phyloP scores from a whole-genome alignment of 2,888 invertebrate species.

The Chironomus tentans region DNA sequence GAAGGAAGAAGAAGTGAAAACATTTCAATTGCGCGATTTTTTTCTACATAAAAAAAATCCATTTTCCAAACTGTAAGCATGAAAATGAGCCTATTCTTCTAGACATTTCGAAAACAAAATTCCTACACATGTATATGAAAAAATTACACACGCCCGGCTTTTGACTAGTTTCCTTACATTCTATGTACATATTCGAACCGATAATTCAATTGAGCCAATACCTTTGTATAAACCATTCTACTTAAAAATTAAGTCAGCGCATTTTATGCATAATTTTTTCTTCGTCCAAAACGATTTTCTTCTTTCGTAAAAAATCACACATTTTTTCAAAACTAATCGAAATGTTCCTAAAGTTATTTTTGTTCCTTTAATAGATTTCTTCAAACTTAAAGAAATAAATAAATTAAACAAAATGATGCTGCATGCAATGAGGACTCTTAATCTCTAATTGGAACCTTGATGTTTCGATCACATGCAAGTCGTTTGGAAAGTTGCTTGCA shows the following conservation, averaged over 20 bases:
- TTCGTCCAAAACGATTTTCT: too few species aligned
- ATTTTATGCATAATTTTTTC: neutral
- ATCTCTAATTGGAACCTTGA: conserved; percentile 25
- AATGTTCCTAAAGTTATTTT: too few species aligned
- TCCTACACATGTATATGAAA: neutral
- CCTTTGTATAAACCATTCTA: too few species aligned
- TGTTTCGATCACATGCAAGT: conserved; percentile 46
- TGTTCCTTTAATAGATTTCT: neutral
- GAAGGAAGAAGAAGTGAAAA: neutral
- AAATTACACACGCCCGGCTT: neutral
- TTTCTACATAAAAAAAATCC: neutral
- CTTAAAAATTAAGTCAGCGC: neutral
- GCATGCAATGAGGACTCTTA: neutral
- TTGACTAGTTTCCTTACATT: conserved; percentile 17
- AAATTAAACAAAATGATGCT: neutral
- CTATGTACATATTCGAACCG: neutral
- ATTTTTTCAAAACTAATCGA: too few species aligned
- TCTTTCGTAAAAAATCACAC: too few species aligned
- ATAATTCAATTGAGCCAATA: too few species aligned
- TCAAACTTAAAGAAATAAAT: neutral
- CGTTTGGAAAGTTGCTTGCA: conserved; percentile 72
- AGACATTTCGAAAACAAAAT: neutral
- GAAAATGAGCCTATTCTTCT: neutral
- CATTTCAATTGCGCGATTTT: neutral
- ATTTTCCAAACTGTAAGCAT: neutral